Percentiles rank a stretch among this genome's conserved stretches.
phyloP scores from a whole-genome alignment of 2,113 vertebrate species.

The Tenrec ecaudatus region DNA sequence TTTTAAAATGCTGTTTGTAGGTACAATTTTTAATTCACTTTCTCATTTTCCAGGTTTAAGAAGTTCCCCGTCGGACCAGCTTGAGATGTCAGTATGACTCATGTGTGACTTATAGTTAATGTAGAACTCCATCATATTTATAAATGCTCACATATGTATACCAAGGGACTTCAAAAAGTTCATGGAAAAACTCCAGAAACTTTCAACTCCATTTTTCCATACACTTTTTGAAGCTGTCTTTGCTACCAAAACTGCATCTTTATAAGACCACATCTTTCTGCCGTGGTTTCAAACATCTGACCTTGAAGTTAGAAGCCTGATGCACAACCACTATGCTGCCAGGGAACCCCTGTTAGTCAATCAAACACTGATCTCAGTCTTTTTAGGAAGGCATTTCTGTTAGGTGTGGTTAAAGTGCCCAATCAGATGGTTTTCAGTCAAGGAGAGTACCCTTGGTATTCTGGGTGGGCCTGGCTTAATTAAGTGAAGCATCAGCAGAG shows the following conservation, averaged over 20 bases:
- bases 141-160: neutral
- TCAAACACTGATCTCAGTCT: neutral
- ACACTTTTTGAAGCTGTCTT: too few species aligned
- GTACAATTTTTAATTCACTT: neutral
- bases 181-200: too few species aligned
- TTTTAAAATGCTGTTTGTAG: neutral
- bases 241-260: too few species aligned
- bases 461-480: neutral
- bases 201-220: too few species aligned
- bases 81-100: neutral
- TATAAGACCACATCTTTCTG: too few species aligned
- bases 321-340: too few species aligned
- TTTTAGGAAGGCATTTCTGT: neutral
- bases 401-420: neutral
- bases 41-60: neutral
- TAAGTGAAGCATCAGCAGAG: neutral
- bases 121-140: neutral
- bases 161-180: too few species aligned
- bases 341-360: neutral
- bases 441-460: neutral
- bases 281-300: too few species aligned
- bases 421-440: neutral
- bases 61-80: neutral
- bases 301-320: too few species aligned
- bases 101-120: constrained; percentile 24